Evolutionary conservation across 2,113 vertebrate species (phyloP).

Genomic region (Lampris incognitus): DNA sequence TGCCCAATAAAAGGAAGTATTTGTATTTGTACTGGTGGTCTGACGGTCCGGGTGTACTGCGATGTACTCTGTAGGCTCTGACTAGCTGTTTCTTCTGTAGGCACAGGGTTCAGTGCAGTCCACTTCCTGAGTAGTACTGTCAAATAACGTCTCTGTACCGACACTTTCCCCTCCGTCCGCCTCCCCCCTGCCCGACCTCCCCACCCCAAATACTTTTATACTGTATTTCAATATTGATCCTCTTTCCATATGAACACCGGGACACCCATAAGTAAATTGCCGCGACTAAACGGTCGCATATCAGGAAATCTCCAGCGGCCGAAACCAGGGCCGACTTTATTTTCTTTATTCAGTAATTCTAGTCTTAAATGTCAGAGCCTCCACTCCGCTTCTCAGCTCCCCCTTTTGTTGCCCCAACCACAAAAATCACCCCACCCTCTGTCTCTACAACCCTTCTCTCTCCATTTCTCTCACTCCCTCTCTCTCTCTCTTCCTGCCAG

Average conservation of each 20-base stretch:
- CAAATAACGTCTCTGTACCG: too few species aligned
- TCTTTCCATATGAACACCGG: slow-evolving; percentile 22
- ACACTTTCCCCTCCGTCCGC: too few species aligned
- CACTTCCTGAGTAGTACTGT: too few species aligned
- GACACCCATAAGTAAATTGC: slow-evolving; percentile 29
- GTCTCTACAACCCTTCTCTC: slow-evolving; percentile 48
- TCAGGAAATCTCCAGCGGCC: slow-evolving; percentile 30
- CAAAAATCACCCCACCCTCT: slow-evolving; percentile 75
- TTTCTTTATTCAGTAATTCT: slow-evolving; percentile 55
- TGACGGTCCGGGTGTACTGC: too few species aligned
- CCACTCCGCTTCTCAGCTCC: slow-evolving; percentile 62
- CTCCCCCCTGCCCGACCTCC: neutral
- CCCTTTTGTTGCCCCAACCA: slow-evolving; percentile 79
- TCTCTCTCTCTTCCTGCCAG: neutral
- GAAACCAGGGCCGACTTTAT: slow-evolving; percentile 20
- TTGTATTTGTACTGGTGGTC: too few species aligned
- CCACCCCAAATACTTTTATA: slow-evolving; percentile 9
- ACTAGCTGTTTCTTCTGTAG: too few species aligned
- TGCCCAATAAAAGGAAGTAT: too few species aligned
- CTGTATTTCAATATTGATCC: slow-evolving; percentile 49
- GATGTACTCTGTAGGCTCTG: too few species aligned
- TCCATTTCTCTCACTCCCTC: neutral
- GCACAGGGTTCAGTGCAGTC: too few species aligned
- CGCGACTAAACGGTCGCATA: neutral
- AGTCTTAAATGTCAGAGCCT: slow-evolving; percentile 62